Evolutionary conservation across 2,888 invertebrate genomes (phyloP).

Genomic region (Nomada ruficornis): DNA sequence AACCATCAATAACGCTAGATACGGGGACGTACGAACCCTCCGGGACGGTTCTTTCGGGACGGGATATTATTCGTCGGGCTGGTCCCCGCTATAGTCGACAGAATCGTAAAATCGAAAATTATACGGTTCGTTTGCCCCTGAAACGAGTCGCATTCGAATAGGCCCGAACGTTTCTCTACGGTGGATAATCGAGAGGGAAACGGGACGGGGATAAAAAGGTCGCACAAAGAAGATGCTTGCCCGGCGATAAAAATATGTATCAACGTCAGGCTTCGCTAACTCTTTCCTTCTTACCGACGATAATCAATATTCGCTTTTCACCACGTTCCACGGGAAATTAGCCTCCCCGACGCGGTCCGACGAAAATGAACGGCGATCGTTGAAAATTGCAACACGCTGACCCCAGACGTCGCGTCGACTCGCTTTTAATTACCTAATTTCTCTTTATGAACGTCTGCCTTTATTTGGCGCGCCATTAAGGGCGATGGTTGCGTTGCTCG

Average conservation of each 20-base stretch:
- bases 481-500: conserved; percentile 40
- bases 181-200: neutral
- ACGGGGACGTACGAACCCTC: neutral
- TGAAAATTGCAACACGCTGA: neutral
- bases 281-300: neutral
- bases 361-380: neutral
- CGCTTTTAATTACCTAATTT: conserved; percentile 61
- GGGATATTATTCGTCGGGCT: neutral
- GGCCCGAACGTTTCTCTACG: no score
- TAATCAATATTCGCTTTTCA: conserved; percentile 9
- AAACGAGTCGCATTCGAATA: no score
- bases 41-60: neutral
- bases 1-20: conserved; percentile 12
- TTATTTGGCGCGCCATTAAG: conserved; percentile 69
- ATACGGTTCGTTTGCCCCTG: neutral
- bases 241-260: neutral
- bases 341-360: neutral
- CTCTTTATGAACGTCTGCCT: conserved; percentile 56
- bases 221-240: neutral
- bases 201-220: neutral
- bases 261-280: neutral
- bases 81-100: no score
- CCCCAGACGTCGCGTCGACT: neutral
- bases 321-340: conserved; percentile 1
- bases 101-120: conserved; percentile 26